phyloP scores from a whole-genome alignment of 2,888 invertebrate genomes.

The Drosophila mayaguana region DNA sequence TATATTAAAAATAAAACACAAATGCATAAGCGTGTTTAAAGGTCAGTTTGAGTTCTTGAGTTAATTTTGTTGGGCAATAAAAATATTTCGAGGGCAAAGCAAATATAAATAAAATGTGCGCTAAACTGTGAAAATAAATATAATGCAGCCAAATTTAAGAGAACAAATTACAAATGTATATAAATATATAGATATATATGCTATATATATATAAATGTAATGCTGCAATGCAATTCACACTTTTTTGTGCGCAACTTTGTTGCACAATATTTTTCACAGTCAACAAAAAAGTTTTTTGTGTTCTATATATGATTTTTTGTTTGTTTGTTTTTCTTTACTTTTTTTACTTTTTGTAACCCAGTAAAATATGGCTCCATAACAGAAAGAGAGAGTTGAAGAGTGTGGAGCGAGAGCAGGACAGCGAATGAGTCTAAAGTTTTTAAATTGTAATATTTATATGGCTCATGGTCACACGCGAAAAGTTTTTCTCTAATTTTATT shows the following conservation, averaged over 20 bases:
- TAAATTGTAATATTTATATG: constrained; percentile 62
- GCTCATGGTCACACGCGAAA: constrained; percentile 54
- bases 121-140: constrained; percentile 29
- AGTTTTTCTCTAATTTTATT: constrained; percentile 21
- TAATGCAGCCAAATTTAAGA: constrained; percentile 43
- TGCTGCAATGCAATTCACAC: constrained; percentile 50
- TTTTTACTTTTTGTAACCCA: constrained; percentile 8
- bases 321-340: neutral
- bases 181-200: neutral
- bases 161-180: constrained; percentile 21
- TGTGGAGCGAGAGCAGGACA: neutral
- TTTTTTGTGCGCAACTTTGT: constrained; percentile 51
- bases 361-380: constrained; percentile 28
- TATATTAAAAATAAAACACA: neutral
- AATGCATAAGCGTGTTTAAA: constrained; percentile 5
- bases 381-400: constrained; percentile 1
- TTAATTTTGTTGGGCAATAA: constrained; percentile 26
- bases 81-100: constrained; percentile 16
- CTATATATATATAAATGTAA: constrained; percentile 2
- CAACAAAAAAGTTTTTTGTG: constrained; percentile 53
- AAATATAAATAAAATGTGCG: constrained; percentile 26
- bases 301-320: constrained; percentile 6
- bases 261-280: constrained; percentile 57
- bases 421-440: constrained; percentile 35
- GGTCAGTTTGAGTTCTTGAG: constrained; percentile 11